Percentiles rank a stretch among this genome's conserved stretches.
These are phyloP conservation scores for Eumacrocentrus americanus DNA, from an alignment of 2,888 invertebrate genomes.

Conservation along the genomic window DNA sequence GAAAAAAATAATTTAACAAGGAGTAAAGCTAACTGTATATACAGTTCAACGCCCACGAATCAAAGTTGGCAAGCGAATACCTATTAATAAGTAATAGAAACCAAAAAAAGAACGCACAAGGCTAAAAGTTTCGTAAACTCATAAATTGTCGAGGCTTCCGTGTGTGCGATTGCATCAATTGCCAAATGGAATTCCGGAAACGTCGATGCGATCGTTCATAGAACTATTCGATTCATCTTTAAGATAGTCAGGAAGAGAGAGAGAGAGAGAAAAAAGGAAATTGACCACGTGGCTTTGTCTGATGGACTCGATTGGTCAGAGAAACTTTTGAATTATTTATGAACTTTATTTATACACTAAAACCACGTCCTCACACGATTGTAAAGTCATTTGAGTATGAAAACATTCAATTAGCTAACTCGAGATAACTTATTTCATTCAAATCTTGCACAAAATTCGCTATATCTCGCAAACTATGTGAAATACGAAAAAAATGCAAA, in stretches of 20 bases:
- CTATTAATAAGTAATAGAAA: not conserved
- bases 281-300: not conserved
- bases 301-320: not conserved
- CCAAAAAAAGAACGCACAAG: not conserved
- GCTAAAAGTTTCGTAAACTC: not conserved
- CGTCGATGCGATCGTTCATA: not conserved
- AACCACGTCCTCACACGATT: not conserved
- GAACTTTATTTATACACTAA: not conserved
- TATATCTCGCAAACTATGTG: too few species aligned
- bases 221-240: not conserved
- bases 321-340: slow-evolving; percentile 1
- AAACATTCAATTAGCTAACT: not conserved
- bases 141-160: slow-evolving; percentile 1
- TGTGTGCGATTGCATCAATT: not conserved
- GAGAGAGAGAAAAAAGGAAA: too few species aligned
- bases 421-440: not conserved
- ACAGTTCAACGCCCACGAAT: not conserved
- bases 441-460: too few species aligned
- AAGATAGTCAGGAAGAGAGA: too few species aligned
- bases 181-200: not conserved
- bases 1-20: too few species aligned
- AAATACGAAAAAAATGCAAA: too few species aligned
- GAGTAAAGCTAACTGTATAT: too few species aligned
- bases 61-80: not conserved
- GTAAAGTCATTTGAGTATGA: not conserved